Conservation (phyloP, 2,797 vertebrate species). For the Hylomyscus alleni region DNA sequence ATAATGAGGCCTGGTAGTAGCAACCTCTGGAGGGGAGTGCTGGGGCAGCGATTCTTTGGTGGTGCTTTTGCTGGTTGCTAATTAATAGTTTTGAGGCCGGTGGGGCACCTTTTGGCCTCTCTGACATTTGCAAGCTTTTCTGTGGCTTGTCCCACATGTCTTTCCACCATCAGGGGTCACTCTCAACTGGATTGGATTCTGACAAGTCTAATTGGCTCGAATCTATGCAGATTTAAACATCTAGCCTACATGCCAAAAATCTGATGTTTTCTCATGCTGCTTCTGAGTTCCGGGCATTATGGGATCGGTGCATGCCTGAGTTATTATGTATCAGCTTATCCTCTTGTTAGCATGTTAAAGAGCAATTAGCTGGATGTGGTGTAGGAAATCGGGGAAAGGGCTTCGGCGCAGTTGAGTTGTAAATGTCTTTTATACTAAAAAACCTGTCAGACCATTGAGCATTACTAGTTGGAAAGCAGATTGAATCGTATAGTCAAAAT, state of each 20-base stretch:
- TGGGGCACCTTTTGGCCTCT: slow-evolving; percentile 86
- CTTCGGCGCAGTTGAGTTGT: slow-evolving; percentile 80
- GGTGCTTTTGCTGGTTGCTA: slow-evolving; percentile 88
- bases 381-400: slow-evolving; percentile 78
- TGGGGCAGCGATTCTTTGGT: slow-evolving; percentile 86
- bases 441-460: slow-evolving; percentile 81
- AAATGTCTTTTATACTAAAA: slow-evolving; percentile 85
- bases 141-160: slow-evolving; percentile 82
- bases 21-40: slow-evolving; percentile 90
- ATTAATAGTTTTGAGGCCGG: slow-evolving; percentile 90
- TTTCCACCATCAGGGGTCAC: slow-evolving; percentile 85
- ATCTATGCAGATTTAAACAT: slow-evolving; percentile 87
- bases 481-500: slow-evolving; percentile 79
- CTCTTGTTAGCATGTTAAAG: slow-evolving; percentile 83
- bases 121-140: slow-evolving; percentile 86
- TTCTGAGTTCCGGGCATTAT: slow-evolving; percentile 83
- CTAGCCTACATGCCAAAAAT: slow-evolving; percentile 83
- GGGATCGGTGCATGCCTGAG: slow-evolving; percentile 80
- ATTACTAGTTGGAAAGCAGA: slow-evolving; percentile 84
- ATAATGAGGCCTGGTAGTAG: slow-evolving; percentile 91
- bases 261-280: slow-evolving; percentile 81
- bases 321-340: slow-evolving; percentile 79
- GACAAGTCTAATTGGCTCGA: slow-evolving; percentile 85
- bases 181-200: slow-evolving; percentile 85
- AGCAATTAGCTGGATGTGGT: slow-evolving; percentile 83